These are phyloP conservation scores for Bovichtus variegatus DNA, from an alignment of 2,797 vertebrate species.

Conservation along the genomic window DNA sequence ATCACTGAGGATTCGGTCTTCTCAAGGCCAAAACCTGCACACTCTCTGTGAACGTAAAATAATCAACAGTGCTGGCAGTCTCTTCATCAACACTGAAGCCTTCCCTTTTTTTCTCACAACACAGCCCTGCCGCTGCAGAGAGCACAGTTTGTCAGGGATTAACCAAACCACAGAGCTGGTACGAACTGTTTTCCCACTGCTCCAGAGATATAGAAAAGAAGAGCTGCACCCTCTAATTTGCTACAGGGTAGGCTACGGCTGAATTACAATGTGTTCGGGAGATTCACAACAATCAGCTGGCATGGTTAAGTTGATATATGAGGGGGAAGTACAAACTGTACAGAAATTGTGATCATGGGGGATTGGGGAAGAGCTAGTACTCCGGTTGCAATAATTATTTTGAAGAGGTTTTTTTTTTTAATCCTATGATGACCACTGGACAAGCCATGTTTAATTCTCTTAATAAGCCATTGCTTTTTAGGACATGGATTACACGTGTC, in stretches of 20 bases:
- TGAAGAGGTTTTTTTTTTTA: constrained; percentile 28
- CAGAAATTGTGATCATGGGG: constrained; percentile 15
- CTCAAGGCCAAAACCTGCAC: constrained; percentile 41
- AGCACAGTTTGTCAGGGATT: constrained; percentile 57
- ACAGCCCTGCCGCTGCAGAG: constrained; percentile 60
- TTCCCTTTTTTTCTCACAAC: constrained; percentile 50
- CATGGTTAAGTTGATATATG: constrained; percentile 33
- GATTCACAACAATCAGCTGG: constrained; percentile 58
- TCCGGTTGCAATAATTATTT: constrained; percentile 30
- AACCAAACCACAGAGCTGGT: constrained; percentile 61
- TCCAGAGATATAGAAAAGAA: constrained; percentile 46
- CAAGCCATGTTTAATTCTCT: constrained; percentile 39
- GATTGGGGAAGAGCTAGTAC: constrained; percentile 10
- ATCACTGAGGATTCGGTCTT: background rate
- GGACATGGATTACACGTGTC: constrained; percentile 22
- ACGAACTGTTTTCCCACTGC: constrained; percentile 51
- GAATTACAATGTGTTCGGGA: constrained; percentile 68
- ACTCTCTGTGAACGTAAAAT: constrained; percentile 29
- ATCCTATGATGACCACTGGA: constrained; percentile 9
- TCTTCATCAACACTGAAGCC: constrained; percentile 25
- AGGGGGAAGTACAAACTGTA: constrained; percentile 41
- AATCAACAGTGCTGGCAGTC: constrained; percentile 35
- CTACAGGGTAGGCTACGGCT: constrained; percentile 55
- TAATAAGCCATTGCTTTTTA: constrained; percentile 29
- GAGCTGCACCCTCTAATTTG: constrained; percentile 75